phyloP scores from a whole-genome alignment of 2,797 vertebrate genomes.

The Hozukius guyotensis region DNA sequence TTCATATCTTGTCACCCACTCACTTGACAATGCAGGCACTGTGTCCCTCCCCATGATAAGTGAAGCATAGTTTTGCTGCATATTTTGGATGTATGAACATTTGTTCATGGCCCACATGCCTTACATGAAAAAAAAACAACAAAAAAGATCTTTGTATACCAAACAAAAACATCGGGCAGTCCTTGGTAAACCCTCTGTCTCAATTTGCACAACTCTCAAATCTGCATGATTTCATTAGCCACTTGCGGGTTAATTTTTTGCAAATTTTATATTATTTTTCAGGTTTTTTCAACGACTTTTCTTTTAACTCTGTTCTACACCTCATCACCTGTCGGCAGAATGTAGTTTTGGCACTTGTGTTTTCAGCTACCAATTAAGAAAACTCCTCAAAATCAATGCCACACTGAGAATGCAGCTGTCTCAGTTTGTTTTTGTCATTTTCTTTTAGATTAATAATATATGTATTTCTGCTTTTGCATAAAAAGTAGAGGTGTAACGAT shows the following conservation, averaged over 20 bases:
- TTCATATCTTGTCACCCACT: conserved; percentile 74
- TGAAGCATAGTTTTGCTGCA: conserved; percentile 37
- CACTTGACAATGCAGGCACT: conserved; percentile 52
- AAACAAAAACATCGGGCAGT: background rate
- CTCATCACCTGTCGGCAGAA: background rate
- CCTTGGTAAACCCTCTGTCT: background rate
- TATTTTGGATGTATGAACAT: conserved; percentile 57
- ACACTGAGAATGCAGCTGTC: conserved; percentile 29
- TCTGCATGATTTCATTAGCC: background rate
- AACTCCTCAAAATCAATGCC: conserved; percentile 1
- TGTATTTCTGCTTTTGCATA: background rate
- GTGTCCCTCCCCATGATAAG: conserved; percentile 41
- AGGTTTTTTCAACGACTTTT: background rate
- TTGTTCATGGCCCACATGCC: conserved; percentile 49
- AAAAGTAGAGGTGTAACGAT: background rate
- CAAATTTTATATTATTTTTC: background rate
- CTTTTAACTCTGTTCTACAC: background rate
- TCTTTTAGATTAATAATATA: background rate
- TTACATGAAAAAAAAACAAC: background rate
- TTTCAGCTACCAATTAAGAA: background rate
- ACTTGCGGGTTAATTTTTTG: background rate
- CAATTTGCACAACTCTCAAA: background rate
- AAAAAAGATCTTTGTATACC: conserved; percentile 19
- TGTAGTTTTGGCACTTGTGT: conserved; percentile 2
- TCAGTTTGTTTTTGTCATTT: background rate